Evolutionary conservation across 2,797 vertebrate genomes (phyloP), one percentile per base, ranked within the genome.

Genomic region (Distichodus sexfasciatus): DNA sequence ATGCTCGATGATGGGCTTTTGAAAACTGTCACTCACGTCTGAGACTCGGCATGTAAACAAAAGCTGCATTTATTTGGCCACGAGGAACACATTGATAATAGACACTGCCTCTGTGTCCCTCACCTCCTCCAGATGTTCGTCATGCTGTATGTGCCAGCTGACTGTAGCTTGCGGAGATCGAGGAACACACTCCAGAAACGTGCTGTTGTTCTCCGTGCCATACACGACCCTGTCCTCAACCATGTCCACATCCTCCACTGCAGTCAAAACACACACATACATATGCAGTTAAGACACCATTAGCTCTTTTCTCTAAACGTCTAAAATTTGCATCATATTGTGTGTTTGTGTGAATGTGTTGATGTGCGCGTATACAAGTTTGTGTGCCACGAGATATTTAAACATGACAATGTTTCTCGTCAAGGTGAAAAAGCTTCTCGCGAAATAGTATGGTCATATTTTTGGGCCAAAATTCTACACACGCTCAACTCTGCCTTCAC

Each of bases 161-260:
- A 96, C 86, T 0, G 87, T 79, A 33, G 96, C 95, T 83, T 97
- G 96, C 0, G 94, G 94, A 2, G 94, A 97, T 38, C 92, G 92
- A 54, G 93, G 91, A 24, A 84, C 38, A 2, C 96, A 98, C 84
- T 97, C 95, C 72, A 98, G 85, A 83, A 98, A 95, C 46, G 95
- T 97, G 87, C 95, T 97, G 85, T 96, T 98, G 87, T 95, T 89
- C 81, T 98, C 96, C 0, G 90, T 93, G 40, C 94, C 95, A 0
- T 94, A 98, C 12, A 96, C 88, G 24, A 91, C 83, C 66, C 82
- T 85, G 77, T 94, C 87, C 57, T 90, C 92, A 2, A 69, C 36
- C 0, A 64, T 76, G 41, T 94, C 92, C 0, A 88, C 61, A 19
- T 93, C 90, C 19, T 93, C 92, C 77, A 86, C 87, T 90, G 74